Conservation (phyloP, 2,113 vertebrate genomes). For the Equus przewalskii region DNA sequence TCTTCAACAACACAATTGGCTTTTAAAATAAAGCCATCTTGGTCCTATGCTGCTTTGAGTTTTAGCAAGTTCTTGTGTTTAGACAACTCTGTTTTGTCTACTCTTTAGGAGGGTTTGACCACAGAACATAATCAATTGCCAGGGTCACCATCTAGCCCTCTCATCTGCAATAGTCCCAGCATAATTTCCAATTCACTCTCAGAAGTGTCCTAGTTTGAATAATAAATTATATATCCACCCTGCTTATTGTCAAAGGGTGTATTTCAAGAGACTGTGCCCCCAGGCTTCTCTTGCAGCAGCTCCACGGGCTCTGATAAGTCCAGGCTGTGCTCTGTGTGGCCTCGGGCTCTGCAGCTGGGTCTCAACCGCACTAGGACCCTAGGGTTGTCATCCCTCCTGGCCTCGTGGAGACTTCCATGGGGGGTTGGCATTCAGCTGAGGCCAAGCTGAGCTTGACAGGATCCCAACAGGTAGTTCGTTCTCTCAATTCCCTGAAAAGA, state of each 20-base stretch:
- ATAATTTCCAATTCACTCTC: neutral
- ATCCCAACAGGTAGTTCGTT: neutral
- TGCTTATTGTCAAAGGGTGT: neutral
- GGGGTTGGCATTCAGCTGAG: neutral
- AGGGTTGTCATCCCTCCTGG: neutral
- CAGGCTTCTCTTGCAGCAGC: neutral
- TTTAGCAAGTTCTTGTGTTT: neutral
- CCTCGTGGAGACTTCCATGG: neutral
- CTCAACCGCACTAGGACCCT: neutral
- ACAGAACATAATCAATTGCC: neutral
- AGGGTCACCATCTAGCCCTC: neutral
- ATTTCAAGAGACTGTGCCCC: neutral
- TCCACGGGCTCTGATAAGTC: rapidly evolving
- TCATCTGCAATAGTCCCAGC: neutral
- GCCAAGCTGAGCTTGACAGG: neutral
- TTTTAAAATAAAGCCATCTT: constrained; percentile 78
- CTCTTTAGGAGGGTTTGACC: neutral
- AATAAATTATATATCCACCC: neutral
- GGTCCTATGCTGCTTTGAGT: neutral
- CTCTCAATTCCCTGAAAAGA: constrained; percentile 6
- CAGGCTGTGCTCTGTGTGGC: neutral
- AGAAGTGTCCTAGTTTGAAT: neutral
- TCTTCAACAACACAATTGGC: constrained; percentile 86
- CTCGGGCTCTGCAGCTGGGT: neutral
- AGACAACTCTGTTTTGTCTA: neutral